These are phyloP conservation scores for Epizoanthus scotinus DNA, from an alignment of 92 coral and sea anemone genomes.

Conservation along the genomic window DNA sequence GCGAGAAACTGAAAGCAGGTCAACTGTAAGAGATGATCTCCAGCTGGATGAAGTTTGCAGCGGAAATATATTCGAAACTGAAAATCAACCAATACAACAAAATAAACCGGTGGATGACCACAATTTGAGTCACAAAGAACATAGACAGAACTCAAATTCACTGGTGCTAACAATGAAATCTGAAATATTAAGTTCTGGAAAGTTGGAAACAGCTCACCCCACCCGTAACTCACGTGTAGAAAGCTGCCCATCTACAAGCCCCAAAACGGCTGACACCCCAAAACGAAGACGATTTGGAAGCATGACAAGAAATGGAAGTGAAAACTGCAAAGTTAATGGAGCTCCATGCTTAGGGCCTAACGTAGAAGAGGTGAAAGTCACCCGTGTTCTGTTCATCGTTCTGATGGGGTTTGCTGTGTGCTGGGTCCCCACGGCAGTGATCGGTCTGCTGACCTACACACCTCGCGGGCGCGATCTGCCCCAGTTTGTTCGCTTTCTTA, in stretches of 20 bases:
- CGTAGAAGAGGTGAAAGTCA: slow-evolving; percentile 13
- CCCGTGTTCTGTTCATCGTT: slow-evolving; percentile 26
- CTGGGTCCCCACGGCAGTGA: slow-evolving; percentile 19
- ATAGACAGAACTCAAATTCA: background rate
- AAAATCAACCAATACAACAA: background rate
- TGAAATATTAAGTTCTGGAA: background rate
- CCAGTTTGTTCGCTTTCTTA: slow-evolving; percentile 19
- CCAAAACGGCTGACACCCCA: background rate
- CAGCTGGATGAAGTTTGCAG: background rate
- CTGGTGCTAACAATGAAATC: background rate
- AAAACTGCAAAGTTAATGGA: background rate
- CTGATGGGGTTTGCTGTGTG: slow-evolving; percentile 28
- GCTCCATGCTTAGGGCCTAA: slow-evolving; percentile 12
- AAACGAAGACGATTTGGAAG: background rate
- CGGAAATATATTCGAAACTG: background rate
- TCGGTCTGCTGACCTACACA: slow-evolving; percentile 14
- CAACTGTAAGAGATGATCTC: background rate
- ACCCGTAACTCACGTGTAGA: background rate
- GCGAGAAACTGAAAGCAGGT: background rate
- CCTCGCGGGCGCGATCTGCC: slow-evolving; percentile 13
- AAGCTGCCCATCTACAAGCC: background rate
- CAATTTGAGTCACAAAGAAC: background rate
- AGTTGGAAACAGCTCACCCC: background rate
- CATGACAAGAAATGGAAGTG: background rate
- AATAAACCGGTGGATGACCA: background rate